Evolutionary conservation across 2,113 vertebrate genomes (phyloP), one percentile per base, ranked within the genome.

Genomic region (Hippocampus mohnikei): DNA sequence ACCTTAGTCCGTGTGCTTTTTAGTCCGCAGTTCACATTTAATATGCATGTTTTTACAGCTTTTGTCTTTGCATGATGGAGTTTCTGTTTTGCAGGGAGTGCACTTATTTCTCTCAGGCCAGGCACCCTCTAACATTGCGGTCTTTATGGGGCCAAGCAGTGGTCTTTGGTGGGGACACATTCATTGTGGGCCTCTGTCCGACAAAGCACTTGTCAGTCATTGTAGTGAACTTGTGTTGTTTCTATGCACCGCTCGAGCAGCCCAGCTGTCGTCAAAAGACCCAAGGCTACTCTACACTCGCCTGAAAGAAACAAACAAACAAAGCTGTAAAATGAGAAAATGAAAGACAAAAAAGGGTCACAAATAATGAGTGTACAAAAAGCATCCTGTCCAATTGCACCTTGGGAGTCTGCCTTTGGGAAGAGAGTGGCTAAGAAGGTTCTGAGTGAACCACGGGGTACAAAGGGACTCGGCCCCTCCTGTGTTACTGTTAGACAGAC

Each of bases 301-400:
- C 25, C 75, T 89, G 87, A 91, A 90, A 90, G 90, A 88, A 78
- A 90, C 87, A 91, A 91, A 91, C 88, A 91, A 91, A 90, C 90
- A 91, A 91, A 90, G 88, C 85, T 62, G 80, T 89, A 88, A 87
- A 90, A 87, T 81, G 88, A 87, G 85, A 86, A 89, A 84, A 87
- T 87, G 77, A 86, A 87, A 84, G 84, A 89, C 84, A 88, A 88
- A 89, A 87, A 84, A 73, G 81, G 85, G 88, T 89, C 88, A 88
- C 89, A 89, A 88, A 91, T 88, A 89, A 91, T 84, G 83, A 88
- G 84, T 70, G 75, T 84, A 88, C 87, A 89, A 88, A 90, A 89
- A 87, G 50, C 84, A 87, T 89, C 82, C 88, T 86, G 81, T 85
- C 86, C 16, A 88, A 88, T 86, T 87, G 86, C 87, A 90, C 90